These are phyloP conservation scores for Plagiodera versicolora DNA, from an alignment of 2,888 invertebrate species.

Conservation along the genomic window DNA sequence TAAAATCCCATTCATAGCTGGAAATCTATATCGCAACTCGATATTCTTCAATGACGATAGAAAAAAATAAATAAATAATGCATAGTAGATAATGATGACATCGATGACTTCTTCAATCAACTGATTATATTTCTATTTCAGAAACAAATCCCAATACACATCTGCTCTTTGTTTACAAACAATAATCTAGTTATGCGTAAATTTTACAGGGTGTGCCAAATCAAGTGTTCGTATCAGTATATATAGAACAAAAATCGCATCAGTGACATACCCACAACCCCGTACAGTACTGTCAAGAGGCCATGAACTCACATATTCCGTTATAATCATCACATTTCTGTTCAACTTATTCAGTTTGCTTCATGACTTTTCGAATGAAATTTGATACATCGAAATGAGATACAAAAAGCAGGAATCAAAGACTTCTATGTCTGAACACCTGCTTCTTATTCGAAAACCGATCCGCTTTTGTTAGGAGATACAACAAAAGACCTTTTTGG, in stretches of 20 bases:
- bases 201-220: no score
- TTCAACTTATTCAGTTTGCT: no score
- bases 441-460: neutral
- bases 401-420: neutral
- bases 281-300: no score
- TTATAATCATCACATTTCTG: no score
- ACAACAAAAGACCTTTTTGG: neutral
- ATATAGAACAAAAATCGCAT: no score
- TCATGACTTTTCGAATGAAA: neutral
- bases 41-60: conserved; percentile 5
- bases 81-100: conserved; percentile 11
- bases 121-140: conserved; percentile 14
- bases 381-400: neutral
- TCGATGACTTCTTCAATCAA: conserved; percentile 11
- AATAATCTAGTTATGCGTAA: no score
- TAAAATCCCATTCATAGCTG: no score
- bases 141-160: conserved; percentile 3
- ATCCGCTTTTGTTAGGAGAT: neutral
- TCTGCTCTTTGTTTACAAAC: conserved; percentile 8
- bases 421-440: neutral
- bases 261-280: no score
- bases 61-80: conserved; percentile 4
- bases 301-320: no score
- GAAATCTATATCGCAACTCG: neutral
- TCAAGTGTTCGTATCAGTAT: no score